Evolutionary conservation across 1,140 invertebrate species (phyloP).

Genomic region (Nebria ingens): DNA sequence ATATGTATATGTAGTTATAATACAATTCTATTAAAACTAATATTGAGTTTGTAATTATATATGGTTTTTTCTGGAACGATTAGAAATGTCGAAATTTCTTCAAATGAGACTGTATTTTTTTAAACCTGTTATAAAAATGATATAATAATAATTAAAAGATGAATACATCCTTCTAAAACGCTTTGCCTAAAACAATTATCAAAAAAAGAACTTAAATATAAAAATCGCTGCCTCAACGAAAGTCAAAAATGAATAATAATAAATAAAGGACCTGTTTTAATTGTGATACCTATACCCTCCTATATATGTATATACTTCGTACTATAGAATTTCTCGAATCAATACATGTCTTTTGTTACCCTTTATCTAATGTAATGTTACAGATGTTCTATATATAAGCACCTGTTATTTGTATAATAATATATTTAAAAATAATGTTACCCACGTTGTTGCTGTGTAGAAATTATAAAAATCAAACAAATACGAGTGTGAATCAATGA

Average conservation of each 20-base stretch:
- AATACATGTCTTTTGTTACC: neutral
- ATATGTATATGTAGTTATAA: too few species aligned
- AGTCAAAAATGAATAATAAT: neutral
- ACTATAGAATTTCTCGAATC: neutral
- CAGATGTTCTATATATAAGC: too few species aligned
- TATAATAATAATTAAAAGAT: neutral
- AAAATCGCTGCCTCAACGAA: neutral
- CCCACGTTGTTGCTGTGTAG: too few species aligned
- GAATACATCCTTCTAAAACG: neutral
- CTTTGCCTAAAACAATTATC: neutral
- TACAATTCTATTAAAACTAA: too few species aligned
- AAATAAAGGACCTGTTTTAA: neutral
- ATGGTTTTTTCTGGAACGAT: too few species aligned
- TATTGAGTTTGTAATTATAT: too few species aligned
- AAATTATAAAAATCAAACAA: too few species aligned
- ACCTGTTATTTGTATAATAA: too few species aligned
- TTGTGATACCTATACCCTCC: constrained; percentile 4
- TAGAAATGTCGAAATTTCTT: too few species aligned
- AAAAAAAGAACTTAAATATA: neutral
- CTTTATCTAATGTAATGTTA: too few species aligned
- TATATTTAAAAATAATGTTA: too few species aligned
- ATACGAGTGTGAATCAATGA: too few species aligned
- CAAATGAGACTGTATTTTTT: neutral
- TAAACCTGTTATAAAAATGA: neutral
- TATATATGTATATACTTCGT: neutral